These are phyloP conservation scores for Lepilemur septentrionalis DNA, from an alignment of 2,797 vertebrate genomes.

Conservation along the genomic window DNA sequence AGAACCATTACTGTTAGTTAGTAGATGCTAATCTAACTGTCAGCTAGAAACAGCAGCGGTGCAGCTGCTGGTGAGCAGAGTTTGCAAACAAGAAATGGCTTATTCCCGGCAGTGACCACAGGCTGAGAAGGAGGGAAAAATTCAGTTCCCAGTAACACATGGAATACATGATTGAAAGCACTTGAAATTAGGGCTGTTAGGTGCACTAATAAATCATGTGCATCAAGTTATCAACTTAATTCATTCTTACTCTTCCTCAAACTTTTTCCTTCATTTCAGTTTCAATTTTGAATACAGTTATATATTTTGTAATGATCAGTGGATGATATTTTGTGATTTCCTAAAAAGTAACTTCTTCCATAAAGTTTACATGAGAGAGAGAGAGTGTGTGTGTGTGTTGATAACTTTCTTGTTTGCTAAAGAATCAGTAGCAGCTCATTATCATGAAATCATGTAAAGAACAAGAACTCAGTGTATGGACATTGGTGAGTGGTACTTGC, in stretches of 20 bases:
- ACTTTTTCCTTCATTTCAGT: constrained; percentile 13
- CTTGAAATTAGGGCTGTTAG: neutral
- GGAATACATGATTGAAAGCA: neutral
- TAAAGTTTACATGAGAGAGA: neutral
- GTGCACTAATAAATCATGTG: neutral
- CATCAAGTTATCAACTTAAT: neutral
- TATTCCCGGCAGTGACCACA: neutral
- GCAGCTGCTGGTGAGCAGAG: neutral
- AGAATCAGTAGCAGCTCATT: neutral
- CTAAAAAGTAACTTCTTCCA: neutral
- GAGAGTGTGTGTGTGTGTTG: neutral
- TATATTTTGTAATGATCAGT: neutral
- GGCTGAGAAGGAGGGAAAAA: neutral
- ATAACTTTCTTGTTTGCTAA: neutral
- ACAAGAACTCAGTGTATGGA: neutral
- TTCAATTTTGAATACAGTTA: neutral
- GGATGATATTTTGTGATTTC: neutral
- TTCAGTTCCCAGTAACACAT: neutral
- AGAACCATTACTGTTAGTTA: neutral
- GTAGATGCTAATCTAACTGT: neutral
- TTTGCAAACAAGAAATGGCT: neutral
- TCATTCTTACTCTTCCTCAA: constrained; percentile 12
- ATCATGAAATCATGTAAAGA: neutral
- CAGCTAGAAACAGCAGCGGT: accelerated
- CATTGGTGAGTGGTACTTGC: neutral